A percentile compares a stretch with the other conserved stretches of the same genome.
These are phyloP conservation scores for Parapristionchus giblindavisi DNA, from an alignment of 2,888 invertebrate genomes.

Conservation along the genomic window DNA sequence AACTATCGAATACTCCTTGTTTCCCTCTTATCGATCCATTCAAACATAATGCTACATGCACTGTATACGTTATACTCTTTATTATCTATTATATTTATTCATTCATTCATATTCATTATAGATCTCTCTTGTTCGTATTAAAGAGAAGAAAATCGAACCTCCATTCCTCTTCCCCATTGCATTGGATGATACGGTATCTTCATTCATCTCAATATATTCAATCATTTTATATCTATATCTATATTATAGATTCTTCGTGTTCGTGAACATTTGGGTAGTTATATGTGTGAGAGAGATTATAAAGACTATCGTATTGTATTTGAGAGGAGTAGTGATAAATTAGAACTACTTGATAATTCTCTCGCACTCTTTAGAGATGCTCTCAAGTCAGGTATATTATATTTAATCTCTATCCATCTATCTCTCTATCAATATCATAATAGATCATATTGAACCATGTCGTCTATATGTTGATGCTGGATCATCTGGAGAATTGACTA, in stretches of 20 bases:
- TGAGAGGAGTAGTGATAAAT: conserved; percentile 15
- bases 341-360: not conserved
- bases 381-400: not conserved
- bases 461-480: conserved; percentile 27
- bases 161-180: conserved; percentile 43
- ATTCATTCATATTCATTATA: not conserved
- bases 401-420: not conserved
- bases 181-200: conserved; percentile 36
- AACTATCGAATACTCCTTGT: conserved; percentile 6
- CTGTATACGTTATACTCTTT: too few species aligned
- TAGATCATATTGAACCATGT: not conserved
- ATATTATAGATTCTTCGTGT: conserved; percentile 7
- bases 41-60: too few species aligned
- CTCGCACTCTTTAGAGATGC: not conserved
- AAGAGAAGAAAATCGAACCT: conserved; percentile 41
- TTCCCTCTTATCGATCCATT: conserved; percentile 22
- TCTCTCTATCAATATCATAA: not conserved
- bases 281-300: conserved; percentile 23
- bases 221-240: not conserved
- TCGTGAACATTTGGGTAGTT: conserved; percentile 13
- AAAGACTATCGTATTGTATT: conserved; percentile 18
- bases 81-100: too few species aligned
- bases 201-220: not conserved
- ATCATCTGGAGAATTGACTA: conserved; percentile 34
- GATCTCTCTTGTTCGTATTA: conserved; percentile 45